Base-by-base conservation (phyloP, 1,140 invertebrate genomes). In the Trinorchestia longiramus region DNA sequence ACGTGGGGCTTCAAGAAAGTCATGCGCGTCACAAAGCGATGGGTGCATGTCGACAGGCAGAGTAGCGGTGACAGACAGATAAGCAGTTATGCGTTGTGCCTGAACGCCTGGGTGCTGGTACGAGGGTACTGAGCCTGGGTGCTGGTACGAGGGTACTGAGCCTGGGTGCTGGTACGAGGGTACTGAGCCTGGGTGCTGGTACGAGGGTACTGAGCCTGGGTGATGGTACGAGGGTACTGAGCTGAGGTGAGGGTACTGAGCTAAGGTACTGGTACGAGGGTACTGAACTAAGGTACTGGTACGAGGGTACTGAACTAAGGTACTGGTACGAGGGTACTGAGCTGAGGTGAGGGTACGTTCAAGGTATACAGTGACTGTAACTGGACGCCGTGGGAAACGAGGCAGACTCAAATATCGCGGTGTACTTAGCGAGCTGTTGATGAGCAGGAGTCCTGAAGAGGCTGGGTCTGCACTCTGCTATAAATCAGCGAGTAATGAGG, bases 401-500 rank as follows among this genome's bases (percentile, higher is more conserved):
- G 43, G 43, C 15, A 3, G 92, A 19, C 43, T 94, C 92, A 94
- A 94, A 94, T 94, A 94, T 43, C 92, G 6, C 28, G 28, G 11
- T 8, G 43, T 41, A 4, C 88, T 43, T 11, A 41, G 41, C 41
- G 19, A 43, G 88, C 88, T 11, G 88, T 43, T 91, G 41, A 91
- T 15, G 43, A 44, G 88, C 41, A 91, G 88, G 0, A 4, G 43
- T 8, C 11, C 41, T 19, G 41, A 36, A 47, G 44, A 45, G 92
- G 43, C 36, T 11, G 17, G 92, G 41, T 94, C 43, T n/a, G 43
- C 92, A 43, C 19, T 43, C 4, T 36, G 92, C 88, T 11, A 94
- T 94, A 94, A 94, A 94, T 45, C 44, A 94, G 40, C 43, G 92
- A 43, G 43, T 94, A 94, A 94, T 94, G 92, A 94, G 92, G 62